Evolutionary conservation across 1,140 invertebrate species (phyloP).

Genomic region (Cardiocondyla obscurior): DNA sequence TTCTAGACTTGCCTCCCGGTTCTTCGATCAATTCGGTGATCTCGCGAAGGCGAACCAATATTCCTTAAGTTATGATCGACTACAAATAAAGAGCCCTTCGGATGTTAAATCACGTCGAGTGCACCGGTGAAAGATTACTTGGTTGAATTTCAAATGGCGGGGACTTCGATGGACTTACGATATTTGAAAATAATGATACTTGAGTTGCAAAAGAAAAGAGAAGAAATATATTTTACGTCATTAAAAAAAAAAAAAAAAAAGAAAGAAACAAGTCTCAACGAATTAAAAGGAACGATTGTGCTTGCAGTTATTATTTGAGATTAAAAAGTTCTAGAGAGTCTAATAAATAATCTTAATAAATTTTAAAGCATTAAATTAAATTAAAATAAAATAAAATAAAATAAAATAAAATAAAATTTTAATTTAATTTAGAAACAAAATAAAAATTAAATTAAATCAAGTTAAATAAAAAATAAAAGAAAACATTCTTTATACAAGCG

Average conservation of each 20-base stretch:
- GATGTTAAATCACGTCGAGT: neutral
- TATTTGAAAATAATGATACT: conserved; percentile 4
- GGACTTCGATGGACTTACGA: neutral
- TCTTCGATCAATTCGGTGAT: neutral
- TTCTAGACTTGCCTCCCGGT: neutral
- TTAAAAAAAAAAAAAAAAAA: too few species aligned
- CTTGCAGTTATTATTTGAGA: neutral
- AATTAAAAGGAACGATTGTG: neutral
- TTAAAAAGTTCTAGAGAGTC: neutral
- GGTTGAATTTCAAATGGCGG: neutral
- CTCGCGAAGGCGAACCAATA: neutral
- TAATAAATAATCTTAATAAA: neutral
- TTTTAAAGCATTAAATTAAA: neutral
- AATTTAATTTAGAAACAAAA: too few species aligned
- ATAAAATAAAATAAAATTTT: too few species aligned
- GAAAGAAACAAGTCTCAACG: neutral
- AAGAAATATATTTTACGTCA: too few species aligned
- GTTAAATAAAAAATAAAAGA: too few species aligned
- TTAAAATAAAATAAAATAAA: too few species aligned
- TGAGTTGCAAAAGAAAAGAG: neutral
- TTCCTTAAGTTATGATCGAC: neutral
- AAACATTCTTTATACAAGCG: neutral
- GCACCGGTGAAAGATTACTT: neutral
- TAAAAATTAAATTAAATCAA: too few species aligned
- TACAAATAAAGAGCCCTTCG: neutral